Evolutionary conservation across 1,140 invertebrate species (phyloP).

Genomic region (Brachionus paranguensis): DNA sequence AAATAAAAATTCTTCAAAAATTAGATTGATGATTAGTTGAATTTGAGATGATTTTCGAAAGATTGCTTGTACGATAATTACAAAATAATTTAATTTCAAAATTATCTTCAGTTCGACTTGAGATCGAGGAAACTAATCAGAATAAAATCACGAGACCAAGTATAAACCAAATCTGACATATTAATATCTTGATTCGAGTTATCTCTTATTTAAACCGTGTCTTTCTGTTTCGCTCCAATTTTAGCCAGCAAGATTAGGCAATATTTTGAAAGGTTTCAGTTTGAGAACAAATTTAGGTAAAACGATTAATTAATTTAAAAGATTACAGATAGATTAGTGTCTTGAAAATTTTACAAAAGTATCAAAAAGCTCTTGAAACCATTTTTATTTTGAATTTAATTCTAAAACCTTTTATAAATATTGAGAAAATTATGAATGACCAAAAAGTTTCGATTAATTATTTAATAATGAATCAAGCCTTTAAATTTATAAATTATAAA

Average conservation of each 20-base stretch:
- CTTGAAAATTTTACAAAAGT: background rate
- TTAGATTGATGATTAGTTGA: constrained; percentile 33
- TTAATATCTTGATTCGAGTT: background rate
- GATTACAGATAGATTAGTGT: background rate
- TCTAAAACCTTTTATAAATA: background rate
- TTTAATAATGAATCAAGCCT: background rate
- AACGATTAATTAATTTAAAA: background rate
- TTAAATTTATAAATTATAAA: too few relatives aligned
- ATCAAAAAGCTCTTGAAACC: background rate
- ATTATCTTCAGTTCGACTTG: background rate
- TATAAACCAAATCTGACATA: background rate
- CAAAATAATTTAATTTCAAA: constrained; percentile 13
- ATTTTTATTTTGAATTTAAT: background rate
- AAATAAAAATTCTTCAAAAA: constrained; percentile 1
- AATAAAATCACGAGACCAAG: background rate
- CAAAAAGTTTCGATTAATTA: too few relatives aligned
- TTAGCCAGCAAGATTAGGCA: background rate
- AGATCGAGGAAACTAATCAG: background rate
- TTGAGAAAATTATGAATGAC: too few relatives aligned
- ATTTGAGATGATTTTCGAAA: background rate
- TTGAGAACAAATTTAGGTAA: background rate
- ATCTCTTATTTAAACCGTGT: background rate
- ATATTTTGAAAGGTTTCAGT: background rate
- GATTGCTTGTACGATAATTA: constrained; percentile 28
- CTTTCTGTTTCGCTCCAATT: background rate